Conservation (phyloP, 2,888 invertebrate species). For the Portevinia maculata region DNA sequence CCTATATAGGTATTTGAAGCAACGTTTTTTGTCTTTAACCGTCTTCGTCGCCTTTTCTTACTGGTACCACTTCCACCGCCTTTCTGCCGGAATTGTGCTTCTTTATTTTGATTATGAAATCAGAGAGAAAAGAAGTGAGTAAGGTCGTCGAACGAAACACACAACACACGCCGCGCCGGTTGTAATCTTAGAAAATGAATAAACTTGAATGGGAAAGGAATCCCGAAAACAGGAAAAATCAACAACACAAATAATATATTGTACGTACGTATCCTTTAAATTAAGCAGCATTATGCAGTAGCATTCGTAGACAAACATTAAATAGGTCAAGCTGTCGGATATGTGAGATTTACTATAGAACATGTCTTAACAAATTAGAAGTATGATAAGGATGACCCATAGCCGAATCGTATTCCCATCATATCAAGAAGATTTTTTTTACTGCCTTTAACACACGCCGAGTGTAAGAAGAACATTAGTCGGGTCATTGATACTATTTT, state of each 20-base stretch:
- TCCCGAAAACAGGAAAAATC: slow-evolving; percentile 45
- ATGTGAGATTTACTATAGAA: not conserved
- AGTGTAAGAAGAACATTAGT: too few relatives aligned
- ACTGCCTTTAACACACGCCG: too few relatives aligned
- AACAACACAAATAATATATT: slow-evolving; percentile 33
- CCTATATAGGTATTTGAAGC: slow-evolving; percentile 55
- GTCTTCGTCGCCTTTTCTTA: slow-evolving; percentile 63
- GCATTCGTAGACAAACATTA: not conserved
- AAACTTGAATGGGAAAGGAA: slow-evolving; percentile 60
- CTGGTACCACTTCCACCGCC: slow-evolving; percentile 29
- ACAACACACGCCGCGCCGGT: slow-evolving; percentile 48
- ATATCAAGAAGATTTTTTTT: too few relatives aligned
- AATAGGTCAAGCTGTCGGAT: not conserved
- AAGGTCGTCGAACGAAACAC: slow-evolving; percentile 70
- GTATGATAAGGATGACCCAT: too few relatives aligned
- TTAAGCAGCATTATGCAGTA: slow-evolving; percentile 54
- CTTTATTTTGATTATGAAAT: slow-evolving; percentile 71
- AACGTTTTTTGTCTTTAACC: slow-evolving; percentile 43
- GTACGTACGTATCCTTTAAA: slow-evolving; percentile 18
- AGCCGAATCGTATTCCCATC: too few relatives aligned
- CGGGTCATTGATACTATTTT: too few relatives aligned
- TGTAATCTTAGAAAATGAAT: slow-evolving; percentile 68
- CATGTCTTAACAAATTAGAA: too few relatives aligned
- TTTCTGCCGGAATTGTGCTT: slow-evolving; percentile 62
- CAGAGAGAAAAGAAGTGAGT: slow-evolving; percentile 57